Evolutionary conservation across 2,797 vertebrate species (phyloP).

Genomic region (Delichon dasypus): DNA sequence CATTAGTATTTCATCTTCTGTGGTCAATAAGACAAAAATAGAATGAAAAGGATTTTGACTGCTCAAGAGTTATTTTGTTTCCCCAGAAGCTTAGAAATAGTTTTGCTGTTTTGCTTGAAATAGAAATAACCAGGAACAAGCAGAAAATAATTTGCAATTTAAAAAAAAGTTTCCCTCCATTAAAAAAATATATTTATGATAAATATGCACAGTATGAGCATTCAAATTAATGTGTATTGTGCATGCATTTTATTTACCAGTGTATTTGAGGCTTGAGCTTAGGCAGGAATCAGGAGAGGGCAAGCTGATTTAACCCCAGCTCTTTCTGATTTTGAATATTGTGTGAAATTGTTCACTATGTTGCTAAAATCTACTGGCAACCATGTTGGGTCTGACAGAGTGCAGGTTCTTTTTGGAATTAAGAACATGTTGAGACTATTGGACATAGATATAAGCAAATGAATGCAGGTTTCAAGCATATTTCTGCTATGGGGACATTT

Average conservation of each 20-base stretch:
- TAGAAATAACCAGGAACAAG: background rate
- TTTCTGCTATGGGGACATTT: background rate
- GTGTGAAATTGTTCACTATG: background rate
- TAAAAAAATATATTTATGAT: background rate
- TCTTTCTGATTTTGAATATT: slow-evolving; percentile 9
- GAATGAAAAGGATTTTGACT: background rate
- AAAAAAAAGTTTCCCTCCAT: background rate
- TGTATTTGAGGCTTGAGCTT: background rate
- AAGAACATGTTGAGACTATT: background rate
- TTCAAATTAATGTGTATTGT: background rate
- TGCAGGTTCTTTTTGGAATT: slow-evolving; percentile 21
- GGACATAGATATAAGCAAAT: background rate
- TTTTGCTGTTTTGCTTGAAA: background rate
- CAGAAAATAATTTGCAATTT: background rate
- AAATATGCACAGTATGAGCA: background rate
- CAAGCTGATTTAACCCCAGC: background rate
- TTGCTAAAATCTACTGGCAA: slow-evolving; percentile 40
- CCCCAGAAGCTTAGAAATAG: background rate
- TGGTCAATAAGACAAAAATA: background rate
- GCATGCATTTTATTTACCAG: background rate
- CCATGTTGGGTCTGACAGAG: background rate
- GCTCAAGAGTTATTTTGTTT: background rate
- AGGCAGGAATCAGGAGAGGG: background rate
- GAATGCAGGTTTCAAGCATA: background rate
- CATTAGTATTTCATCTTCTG: background rate